Evolutionary conservation across 2,797 vertebrate genomes (phyloP).

Genomic region (Artibeus lituratus): DNA sequence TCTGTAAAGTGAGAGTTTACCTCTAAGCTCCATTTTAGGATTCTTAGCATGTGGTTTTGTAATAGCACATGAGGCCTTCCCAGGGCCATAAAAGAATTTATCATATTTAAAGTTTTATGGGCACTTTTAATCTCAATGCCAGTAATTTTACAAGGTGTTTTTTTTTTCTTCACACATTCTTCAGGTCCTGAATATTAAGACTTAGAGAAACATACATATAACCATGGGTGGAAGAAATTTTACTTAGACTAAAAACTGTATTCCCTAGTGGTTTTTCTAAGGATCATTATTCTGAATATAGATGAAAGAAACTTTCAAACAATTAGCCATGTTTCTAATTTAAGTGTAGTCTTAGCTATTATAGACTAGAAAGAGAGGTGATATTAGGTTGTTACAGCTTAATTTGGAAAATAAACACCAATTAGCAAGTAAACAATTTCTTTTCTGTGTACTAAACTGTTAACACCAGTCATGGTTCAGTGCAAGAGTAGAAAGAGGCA

Average conservation of each 20-base stretch:
- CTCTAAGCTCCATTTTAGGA: background rate
- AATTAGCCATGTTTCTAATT: background rate
- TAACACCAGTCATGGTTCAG: background rate
- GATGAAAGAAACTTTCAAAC: background rate
- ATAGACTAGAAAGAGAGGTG: background rate
- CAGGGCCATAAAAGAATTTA: background rate
- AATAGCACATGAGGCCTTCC: background rate
- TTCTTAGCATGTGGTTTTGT: background rate
- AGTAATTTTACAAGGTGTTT: background rate
- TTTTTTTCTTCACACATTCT: background rate
- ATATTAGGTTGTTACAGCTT: background rate
- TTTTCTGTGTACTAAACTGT: background rate
- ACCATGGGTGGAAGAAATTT: background rate
- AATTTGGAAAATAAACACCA: conserved; percentile 10
- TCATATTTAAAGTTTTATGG: background rate
- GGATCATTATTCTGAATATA: background rate
- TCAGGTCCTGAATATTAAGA: background rate
- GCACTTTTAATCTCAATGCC: background rate
- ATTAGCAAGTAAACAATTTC: background rate
- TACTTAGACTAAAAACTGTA: background rate
- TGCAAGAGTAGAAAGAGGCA: background rate
- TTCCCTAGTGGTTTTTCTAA: conserved; percentile 8
- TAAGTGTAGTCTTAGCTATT: background rate
- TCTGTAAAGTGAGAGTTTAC: background rate
- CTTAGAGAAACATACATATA: background rate